Evolutionary conservation across 2,888 invertebrate species (phyloP).

Genomic region (Zygaena filipendulae): DNA sequence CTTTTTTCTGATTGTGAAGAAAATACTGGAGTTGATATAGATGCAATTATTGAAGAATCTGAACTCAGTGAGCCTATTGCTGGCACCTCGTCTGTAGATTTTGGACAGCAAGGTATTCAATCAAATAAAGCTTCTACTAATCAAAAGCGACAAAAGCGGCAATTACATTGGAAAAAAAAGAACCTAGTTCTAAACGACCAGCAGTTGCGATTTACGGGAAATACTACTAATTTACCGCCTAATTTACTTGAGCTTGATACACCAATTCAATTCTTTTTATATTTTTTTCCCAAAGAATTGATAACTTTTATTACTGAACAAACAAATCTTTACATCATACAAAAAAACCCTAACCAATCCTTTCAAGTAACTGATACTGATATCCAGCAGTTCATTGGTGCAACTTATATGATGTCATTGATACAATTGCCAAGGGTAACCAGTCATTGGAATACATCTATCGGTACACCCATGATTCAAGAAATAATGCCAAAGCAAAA

Average conservation of each 20-base stretch:
- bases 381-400: constrained; percentile 15
- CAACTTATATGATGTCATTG: constrained; percentile 16
- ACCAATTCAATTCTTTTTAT: constrained; percentile 16
- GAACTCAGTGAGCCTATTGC: constrained; percentile 7
- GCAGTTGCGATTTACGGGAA: constrained; percentile 4
- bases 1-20: constrained; percentile 6
- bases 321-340: constrained; percentile 15
- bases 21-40: constrained; percentile 4
- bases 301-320: constrained; percentile 12
- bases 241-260: constrained; percentile 12
- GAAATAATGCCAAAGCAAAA: constrained; percentile 14
- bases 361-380: constrained; percentile 13
- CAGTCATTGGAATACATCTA: constrained; percentile 13
- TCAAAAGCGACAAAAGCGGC: background rate
- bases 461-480: constrained; percentile 11
- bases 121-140: constrained; percentile 3
- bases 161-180: constrained; percentile 4
- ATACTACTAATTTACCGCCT: constrained; percentile 6
- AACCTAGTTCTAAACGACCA: constrained; percentile 9
- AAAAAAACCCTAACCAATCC: constrained; percentile 14
- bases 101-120: constrained; percentile 1
- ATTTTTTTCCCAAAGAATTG: constrained; percentile 14
- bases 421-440: constrained; percentile 17
- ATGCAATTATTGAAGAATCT: constrained; percentile 6
- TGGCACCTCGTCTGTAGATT: constrained; percentile 2